Conservation (phyloP, 2,888 invertebrate species). For the Epinotia demarniana region DNA sequence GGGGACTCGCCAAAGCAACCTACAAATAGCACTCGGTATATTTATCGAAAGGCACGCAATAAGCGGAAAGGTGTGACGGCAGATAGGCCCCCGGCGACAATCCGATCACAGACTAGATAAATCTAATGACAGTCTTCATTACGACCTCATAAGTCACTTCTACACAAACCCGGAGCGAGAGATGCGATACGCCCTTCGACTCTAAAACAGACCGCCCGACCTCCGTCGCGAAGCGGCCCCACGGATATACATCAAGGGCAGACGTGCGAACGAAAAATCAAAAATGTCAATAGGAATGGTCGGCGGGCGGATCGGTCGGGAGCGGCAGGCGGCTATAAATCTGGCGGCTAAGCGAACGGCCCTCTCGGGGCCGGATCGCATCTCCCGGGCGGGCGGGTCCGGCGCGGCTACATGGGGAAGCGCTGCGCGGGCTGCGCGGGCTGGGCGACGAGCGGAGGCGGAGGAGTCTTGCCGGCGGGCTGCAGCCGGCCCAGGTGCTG, state of each 20-base stretch:
- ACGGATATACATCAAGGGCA: conserved; percentile 15
- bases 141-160: conserved; percentile 72
- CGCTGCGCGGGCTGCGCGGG: conserved; percentile 67
- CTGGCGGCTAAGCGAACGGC: conserved; percentile 23
- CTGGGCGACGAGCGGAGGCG: conserved; percentile 62
- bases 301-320: conserved; percentile 37
- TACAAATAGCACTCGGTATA: conserved; percentile 73
- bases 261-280: conserved; percentile 19
- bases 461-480: conserved; percentile 38
- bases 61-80: conserved; percentile 82
- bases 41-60: conserved; percentile 82
- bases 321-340: background rate
- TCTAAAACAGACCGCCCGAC: conserved; percentile 15
- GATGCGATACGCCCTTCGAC: conserved; percentile 57
- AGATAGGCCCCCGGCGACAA: conserved; percentile 82
- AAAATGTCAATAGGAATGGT: conserved; percentile 5
- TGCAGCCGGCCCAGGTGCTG: conserved; percentile 81
- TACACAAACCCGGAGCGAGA: conserved; percentile 63
- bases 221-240: background rate
- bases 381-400: conserved; percentile 48
- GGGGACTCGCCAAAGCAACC: conserved; percentile 64
- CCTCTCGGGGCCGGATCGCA: conserved; percentile 1
- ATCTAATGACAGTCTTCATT: conserved; percentile 81
- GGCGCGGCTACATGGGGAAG: conserved; percentile 49
- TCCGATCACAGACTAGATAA: conserved; percentile 84